These are phyloP conservation scores for Ceyx erithaca DNA, from an alignment of 2,797 vertebrate species.

Conservation along the genomic window DNA sequence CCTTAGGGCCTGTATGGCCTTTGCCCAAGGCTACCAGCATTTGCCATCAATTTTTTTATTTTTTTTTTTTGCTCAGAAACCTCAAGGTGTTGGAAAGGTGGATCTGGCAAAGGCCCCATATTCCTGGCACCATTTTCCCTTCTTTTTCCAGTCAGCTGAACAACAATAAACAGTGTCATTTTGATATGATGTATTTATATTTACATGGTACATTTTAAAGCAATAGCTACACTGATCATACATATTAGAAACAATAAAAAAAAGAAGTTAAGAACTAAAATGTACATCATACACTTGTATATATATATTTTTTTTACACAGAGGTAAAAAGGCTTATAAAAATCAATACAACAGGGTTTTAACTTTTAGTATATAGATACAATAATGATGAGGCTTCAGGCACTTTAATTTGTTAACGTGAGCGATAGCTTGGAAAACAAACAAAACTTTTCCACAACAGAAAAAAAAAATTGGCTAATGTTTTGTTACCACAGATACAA, in stretches of 20 bases:
- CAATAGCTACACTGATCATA: conserved; percentile 93
- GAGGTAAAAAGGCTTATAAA: conserved; percentile 97
- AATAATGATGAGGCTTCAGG: conserved; percentile 90
- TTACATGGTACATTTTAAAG: conserved; percentile 91
- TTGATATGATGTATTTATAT: conserved; percentile 90
- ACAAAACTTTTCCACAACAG: conserved; percentile 73
- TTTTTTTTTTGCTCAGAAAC: neutral
- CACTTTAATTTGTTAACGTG: conserved; percentile 93
- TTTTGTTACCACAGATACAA: conserved; percentile 87
- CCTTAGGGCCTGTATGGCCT: accelerated
- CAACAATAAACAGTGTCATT: conserved; percentile 31
- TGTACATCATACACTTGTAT: conserved; percentile 98
- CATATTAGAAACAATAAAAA: conserved; percentile 98
- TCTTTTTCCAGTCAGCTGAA: neutral
- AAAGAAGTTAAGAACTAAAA: conserved; percentile 95
- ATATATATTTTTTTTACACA: conserved; percentile 92
- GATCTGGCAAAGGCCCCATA: accelerated
- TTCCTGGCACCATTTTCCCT: accelerated
- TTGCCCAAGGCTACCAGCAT: accelerated
- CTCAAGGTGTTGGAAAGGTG: accelerated
- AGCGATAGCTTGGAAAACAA: conserved; percentile 81
- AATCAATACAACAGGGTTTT: conserved; percentile 91
- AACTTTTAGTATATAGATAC: conserved; percentile 88
- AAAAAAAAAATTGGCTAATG: conserved; percentile 80
- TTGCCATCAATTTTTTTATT: accelerated